These are phyloP conservation scores for Tetragnatha versicolor DNA, from an alignment of 1,140 invertebrate genomes.

Conservation along the genomic window DNA sequence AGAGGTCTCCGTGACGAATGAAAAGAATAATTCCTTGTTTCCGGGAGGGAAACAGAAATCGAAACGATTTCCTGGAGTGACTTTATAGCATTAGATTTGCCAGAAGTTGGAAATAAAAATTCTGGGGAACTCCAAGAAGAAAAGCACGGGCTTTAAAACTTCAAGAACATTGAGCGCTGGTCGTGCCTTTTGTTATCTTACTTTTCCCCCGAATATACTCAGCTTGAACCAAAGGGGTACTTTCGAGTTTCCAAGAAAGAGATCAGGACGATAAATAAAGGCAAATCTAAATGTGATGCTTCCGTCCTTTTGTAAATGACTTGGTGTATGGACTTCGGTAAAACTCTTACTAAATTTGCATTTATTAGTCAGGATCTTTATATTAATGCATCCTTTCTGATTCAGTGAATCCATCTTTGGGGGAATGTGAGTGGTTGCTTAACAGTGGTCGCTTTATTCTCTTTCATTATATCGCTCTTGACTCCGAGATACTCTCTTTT, in stretches of 20 bases:
- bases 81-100: conserved; percentile 45
- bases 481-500: too few relatives aligned
- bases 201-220: conserved; percentile 7
- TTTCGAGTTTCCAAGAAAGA: conserved; percentile 16
- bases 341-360: background rate
- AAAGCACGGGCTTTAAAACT: conserved; percentile 37
- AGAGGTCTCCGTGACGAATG: conserved; percentile 34
- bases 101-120: conserved; percentile 42
- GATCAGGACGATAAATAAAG: conserved; percentile 17
- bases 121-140: conserved; percentile 24
- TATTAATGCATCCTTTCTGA: background rate
- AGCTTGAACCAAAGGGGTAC: conserved; percentile 2
- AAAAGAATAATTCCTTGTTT: conserved; percentile 44
- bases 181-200: conserved; percentile 23
- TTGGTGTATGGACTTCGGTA: background rate
- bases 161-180: conserved; percentile 4
- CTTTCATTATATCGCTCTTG: too few relatives aligned
- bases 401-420: too few relatives aligned
- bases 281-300: conserved; percentile 25
- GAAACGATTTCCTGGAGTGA: conserved; percentile 31
- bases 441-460: too few relatives aligned
- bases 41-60: conserved; percentile 28
- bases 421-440: too few relatives aligned
- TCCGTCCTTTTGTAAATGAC: conserved; percentile 14
- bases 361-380: background rate